Evolutionary conservation across 1,140 invertebrate genomes (phyloP).

Genomic region (Magallana angulata): DNA sequence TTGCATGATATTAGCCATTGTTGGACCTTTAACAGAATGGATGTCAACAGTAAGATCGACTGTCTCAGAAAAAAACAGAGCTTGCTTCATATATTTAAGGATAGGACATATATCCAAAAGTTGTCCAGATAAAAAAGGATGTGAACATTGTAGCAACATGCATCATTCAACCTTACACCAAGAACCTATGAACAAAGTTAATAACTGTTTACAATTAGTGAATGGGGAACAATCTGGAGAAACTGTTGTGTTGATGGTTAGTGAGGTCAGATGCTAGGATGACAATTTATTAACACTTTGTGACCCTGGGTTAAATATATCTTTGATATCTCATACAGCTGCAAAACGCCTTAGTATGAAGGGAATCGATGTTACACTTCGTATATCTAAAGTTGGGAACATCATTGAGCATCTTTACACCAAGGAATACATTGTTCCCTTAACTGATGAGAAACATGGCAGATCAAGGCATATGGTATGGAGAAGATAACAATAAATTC

Average conservation of each 20-base stretch:
- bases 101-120: background rate
- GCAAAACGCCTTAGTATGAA: background rate
- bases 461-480: constrained; percentile 41
- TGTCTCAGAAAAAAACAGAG: background rate
- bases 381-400: no score
- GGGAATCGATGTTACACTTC: no score
- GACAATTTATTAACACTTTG: background rate
- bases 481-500: constrained; percentile 22
- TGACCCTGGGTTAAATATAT: background rate
- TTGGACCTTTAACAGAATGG: constrained; percentile 3
- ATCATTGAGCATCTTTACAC: background rate
- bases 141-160: background rate
- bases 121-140: constrained; percentile 5
- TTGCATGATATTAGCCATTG: constrained; percentile 14
- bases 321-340: background rate
- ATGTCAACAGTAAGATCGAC: background rate
- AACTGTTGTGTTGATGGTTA: no score
- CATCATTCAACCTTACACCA: background rate
- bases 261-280: no score
- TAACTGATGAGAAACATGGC: background rate
- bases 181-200: background rate
- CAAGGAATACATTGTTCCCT: constrained; percentile 34
- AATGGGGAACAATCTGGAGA: background rate
- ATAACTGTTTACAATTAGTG: constrained; percentile 34
- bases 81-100: no score